A percentile compares a stretch with the other conserved stretches of the same genome.
Conservation (phyloP, 2,888 invertebrate genomes). For the Pyrgus malvae region DNA sequence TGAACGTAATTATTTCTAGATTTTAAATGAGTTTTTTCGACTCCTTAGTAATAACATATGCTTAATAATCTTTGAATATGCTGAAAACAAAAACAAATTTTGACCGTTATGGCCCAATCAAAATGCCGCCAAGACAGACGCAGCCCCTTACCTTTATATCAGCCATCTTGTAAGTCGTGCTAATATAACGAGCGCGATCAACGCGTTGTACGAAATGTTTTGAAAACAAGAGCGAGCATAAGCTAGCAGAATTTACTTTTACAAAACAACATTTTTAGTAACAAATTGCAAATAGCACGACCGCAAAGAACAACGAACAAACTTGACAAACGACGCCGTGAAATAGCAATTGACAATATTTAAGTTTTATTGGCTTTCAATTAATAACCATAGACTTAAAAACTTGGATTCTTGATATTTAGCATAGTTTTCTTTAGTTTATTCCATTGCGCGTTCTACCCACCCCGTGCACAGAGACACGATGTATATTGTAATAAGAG, state of each 20-base stretch:
- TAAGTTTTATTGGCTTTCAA: neutral
- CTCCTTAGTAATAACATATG: neutral
- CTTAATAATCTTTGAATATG: neutral
- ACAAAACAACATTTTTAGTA: conserved; percentile 59
- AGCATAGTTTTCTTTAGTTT: too few species aligned
- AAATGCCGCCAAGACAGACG: conserved; percentile 77
- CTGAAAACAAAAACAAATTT: conserved; percentile 43
- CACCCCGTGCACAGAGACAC: too few species aligned
- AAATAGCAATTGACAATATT: conserved; percentile 45
- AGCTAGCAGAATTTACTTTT: conserved; percentile 47
- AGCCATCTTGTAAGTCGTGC: conserved; percentile 71
- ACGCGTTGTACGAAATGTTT: conserved; percentile 59
- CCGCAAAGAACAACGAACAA: conserved; percentile 54
- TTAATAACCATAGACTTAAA: too few species aligned
- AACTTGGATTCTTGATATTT: too few species aligned
- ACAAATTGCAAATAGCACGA: conserved; percentile 46
- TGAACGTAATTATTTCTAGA: too few species aligned
- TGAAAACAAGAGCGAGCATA: conserved; percentile 49
- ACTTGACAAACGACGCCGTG: conserved; percentile 58
- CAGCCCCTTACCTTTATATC: conserved; percentile 74
- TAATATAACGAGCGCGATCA: conserved; percentile 61
- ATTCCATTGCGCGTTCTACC: too few species aligned
- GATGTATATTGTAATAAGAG: too few species aligned
- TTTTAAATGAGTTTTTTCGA: too few species aligned
- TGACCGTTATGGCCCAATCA: conserved; percentile 71